phyloP scores from a whole-genome alignment of 2,113 vertebrate genomes.

The Sylvilagus bachmani region DNA sequence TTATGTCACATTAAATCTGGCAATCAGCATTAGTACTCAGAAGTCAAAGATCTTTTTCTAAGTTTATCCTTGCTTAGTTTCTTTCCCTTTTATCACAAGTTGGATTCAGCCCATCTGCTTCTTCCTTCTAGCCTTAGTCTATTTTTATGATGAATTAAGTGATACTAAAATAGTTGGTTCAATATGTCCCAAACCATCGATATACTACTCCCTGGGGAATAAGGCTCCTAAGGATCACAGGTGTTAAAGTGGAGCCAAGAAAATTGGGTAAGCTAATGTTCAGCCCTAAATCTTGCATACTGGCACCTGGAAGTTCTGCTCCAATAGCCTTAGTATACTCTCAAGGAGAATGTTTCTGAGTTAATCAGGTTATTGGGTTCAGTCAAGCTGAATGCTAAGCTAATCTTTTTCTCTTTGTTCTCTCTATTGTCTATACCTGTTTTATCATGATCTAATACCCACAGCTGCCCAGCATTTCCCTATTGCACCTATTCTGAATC shows the following conservation, averaged over 20 bases:
- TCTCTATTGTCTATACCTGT: not conserved
- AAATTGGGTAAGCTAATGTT: constrained; percentile 61
- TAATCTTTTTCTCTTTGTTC: not conserved
- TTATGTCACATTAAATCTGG: constrained; percentile 6
- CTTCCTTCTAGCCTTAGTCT: constrained; percentile 20
- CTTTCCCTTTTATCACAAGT: constrained; percentile 51
- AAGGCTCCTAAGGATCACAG: constrained; percentile 23
- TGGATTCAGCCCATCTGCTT: constrained; percentile 57
- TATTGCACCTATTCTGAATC: not conserved
- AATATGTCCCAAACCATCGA: not conserved
- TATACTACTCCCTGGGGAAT: constrained; percentile 25
- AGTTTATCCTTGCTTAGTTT: not conserved
- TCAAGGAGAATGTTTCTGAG: constrained; percentile 30
- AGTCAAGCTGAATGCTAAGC: not conserved
- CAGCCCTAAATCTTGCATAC: constrained; percentile 53
- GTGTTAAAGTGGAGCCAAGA: constrained; percentile 49
- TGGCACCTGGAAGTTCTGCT: not conserved
- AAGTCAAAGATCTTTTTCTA: constrained; percentile 34
- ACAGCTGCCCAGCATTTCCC: not conserved
- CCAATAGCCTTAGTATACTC: not conserved
- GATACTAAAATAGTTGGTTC: constrained; percentile 49
- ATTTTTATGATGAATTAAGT: constrained; percentile 70
- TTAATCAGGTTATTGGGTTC: not conserved
- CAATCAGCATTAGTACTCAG: not conserved
- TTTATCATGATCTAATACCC: not conserved